Percentiles rank a stretch among this genome's conserved stretches.
Conservation (phyloP, 2,797 vertebrate species). For the Poeciliopsis infans region DNA sequence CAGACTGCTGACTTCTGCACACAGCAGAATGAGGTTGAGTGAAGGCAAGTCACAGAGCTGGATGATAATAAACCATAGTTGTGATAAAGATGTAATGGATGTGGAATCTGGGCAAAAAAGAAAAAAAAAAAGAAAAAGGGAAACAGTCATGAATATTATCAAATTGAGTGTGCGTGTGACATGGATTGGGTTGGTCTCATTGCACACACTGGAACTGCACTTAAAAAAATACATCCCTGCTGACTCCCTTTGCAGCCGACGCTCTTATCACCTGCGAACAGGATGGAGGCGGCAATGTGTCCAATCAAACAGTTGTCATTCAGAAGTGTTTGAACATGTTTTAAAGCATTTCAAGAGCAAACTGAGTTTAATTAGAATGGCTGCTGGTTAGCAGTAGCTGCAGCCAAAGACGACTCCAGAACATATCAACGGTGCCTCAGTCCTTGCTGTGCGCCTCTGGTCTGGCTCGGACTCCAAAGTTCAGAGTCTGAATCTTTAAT, state of each 20-base stretch:
- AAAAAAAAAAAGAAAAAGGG: constrained; percentile 47
- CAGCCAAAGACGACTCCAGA: constrained; percentile 52
- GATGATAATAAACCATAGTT: constrained; percentile 75
- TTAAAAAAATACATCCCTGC: constrained; percentile 50
- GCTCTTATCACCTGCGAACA: constrained; percentile 70
- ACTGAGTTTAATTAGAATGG: constrained; percentile 71
- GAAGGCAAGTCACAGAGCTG: constrained; percentile 66
- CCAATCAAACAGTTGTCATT: constrained; percentile 64
- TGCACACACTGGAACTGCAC: constrained; percentile 47
- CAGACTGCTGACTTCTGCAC: constrained; percentile 74
- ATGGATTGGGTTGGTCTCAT: constrained; percentile 57
- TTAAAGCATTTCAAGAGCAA: constrained; percentile 70
- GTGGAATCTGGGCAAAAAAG: constrained; percentile 56
- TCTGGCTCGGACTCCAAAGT: constrained; percentile 27
- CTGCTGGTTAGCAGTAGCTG: constrained; percentile 63
- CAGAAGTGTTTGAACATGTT: constrained; percentile 70
- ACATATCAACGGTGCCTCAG: constrained; percentile 54
- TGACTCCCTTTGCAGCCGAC: constrained; percentile 25
- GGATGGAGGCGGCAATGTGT: constrained; percentile 52
- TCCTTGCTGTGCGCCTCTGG: constrained; percentile 1
- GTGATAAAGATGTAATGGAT: constrained; percentile 80
- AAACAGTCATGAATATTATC: constrained; percentile 68
- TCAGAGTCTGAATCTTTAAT: constrained; percentile 34
- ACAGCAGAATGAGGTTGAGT: constrained; percentile 67
- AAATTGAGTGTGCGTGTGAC: constrained; percentile 40